These are phyloP conservation scores for Polypterus senegalus DNA, from an alignment of 2,113 vertebrate genomes.

Conservation along the genomic window DNA sequence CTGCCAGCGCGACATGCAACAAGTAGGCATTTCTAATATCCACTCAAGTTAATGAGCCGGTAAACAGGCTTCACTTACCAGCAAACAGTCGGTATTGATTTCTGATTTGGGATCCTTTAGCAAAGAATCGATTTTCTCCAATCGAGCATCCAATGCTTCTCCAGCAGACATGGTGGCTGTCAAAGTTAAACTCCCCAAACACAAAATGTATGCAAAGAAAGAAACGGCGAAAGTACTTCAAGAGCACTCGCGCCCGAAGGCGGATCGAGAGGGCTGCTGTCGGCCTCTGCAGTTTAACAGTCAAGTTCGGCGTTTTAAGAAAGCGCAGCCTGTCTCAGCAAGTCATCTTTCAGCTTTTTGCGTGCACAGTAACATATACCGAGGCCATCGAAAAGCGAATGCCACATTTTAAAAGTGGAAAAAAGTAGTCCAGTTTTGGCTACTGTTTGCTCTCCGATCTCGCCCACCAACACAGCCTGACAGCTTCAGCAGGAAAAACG, in stretches of 20 bases:
- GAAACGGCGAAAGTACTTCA: conserved; percentile 30
- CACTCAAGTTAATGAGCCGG: too few relatives aligned
- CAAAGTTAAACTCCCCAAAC: conserved; percentile 16
- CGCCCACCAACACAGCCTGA: conserved; percentile 14
- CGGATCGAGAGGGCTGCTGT: too few relatives aligned
- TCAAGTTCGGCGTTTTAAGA: too few relatives aligned
- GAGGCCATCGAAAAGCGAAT: conserved; percentile 24
- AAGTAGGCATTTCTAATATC: too few relatives aligned
- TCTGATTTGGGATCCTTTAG: conserved; percentile 91
- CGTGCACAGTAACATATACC: conserved; percentile 18
- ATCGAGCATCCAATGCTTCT: conserved; percentile 81
- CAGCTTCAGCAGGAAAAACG: conserved; percentile 8
- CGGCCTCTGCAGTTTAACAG: too few relatives aligned
- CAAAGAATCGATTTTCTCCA: conserved; percentile 91
- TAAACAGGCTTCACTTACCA: conserved; percentile 66
- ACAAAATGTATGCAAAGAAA: background rate
- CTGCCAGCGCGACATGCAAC: too few relatives aligned
- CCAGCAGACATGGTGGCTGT: conserved; percentile 70
- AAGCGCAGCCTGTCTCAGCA: too few relatives aligned
- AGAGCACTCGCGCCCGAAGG: conserved; percentile 17
- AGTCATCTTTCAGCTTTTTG: too few relatives aligned
- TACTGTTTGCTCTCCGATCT: conserved; percentile 17
- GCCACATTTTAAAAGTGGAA: conserved; percentile 37
- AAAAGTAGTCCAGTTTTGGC: background rate
- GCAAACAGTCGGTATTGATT: conserved; percentile 92